phyloP scores from a whole-genome alignment of 2,113 vertebrate genomes.

The Lonchura striata region DNA sequence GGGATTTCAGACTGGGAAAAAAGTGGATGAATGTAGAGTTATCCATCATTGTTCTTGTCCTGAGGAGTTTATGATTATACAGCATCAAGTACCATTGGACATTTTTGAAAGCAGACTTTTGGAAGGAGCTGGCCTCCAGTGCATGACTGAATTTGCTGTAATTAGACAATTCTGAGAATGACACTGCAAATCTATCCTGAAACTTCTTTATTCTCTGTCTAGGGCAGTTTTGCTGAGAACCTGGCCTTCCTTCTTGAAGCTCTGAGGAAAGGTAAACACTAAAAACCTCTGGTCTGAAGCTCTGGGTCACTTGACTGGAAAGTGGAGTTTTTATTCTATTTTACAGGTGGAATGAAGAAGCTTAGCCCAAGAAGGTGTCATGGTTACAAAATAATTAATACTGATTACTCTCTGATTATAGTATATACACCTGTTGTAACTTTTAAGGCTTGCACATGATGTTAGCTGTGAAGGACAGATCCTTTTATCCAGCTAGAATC shows the following conservation, averaged over 20 bases:
- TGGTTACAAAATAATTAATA: background rate
- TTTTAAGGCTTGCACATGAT: background rate
- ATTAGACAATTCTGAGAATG: background rate
- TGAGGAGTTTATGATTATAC: background rate
- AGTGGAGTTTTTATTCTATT: accelerated
- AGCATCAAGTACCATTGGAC: accelerated
- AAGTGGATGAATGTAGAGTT: background rate
- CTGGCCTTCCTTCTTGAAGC: conserved; percentile 91
- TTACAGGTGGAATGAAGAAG: background rate
- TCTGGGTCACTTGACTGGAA: background rate
- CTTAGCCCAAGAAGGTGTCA: background rate
- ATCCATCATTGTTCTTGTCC: background rate
- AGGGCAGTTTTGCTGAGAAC: conserved; percentile 98
- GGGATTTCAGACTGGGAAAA: background rate
- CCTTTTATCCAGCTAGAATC: background rate
- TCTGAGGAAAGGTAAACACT: conserved; percentile 84
- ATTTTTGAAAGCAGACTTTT: background rate
- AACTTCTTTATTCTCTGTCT: background rate
- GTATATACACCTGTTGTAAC: background rate
- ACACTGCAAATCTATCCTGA: background rate
- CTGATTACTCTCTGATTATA: background rate
- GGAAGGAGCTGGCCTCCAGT: background rate
- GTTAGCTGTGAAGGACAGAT: background rate
- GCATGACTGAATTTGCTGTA: background rate
- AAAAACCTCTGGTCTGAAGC: background rate